Evolutionary conservation across 2,113 vertebrate species (phyloP).

Genomic region (Oreochromis tanganicae): DNA sequence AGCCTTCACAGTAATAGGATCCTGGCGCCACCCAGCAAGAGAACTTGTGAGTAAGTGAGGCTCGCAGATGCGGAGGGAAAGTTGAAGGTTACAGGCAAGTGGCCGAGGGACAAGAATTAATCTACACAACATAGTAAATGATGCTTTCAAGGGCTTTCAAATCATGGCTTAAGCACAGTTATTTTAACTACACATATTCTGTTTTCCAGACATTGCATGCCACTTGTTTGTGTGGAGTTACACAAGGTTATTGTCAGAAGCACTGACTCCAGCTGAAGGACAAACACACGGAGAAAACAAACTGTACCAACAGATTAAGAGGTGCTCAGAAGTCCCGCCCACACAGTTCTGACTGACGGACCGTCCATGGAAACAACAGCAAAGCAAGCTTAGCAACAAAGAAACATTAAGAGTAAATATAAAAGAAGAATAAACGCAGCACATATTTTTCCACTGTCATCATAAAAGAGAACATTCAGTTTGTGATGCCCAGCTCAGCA

Average conservation of each 20-base stretch:
- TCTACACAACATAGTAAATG: background rate
- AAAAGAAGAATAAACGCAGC: background rate
- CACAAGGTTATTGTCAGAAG: background rate
- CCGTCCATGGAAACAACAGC: background rate
- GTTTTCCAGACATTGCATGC: background rate
- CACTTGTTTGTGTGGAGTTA: background rate
- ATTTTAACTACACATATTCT: background rate
- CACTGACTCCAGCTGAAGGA: background rate
- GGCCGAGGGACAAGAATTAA: background rate
- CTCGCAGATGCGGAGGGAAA: background rate
- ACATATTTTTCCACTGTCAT: background rate
- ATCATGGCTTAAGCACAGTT: background rate
- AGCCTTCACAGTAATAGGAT: background rate
- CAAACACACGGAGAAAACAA: background rate
- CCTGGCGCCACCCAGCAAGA: background rate
- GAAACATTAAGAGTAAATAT: background rate
- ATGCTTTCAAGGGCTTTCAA: background rate
- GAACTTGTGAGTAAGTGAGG: rapidly evolving
- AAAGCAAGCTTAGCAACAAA: background rate
- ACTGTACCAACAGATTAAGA: background rate
- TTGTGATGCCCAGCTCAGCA: background rate
- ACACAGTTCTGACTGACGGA: background rate
- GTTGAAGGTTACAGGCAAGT: background rate
- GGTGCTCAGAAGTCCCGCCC: background rate
- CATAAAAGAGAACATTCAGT: background rate